Base-by-base conservation (phyloP, 2,113 vertebrate genomes). In the Shinisaurus crocodilurus region DNA sequence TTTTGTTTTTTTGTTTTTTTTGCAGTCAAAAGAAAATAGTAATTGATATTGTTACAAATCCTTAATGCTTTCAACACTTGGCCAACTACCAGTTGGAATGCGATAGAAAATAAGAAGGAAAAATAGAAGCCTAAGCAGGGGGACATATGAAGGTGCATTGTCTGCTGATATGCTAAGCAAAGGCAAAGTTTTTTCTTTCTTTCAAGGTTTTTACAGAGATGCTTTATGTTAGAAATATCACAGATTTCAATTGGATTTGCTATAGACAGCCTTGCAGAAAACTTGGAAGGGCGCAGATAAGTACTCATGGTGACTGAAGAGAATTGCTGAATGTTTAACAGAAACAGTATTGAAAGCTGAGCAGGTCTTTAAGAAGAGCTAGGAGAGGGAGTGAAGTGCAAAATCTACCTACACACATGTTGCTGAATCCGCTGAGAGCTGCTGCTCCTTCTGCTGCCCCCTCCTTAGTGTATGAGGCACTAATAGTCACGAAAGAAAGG, bases 201-300 rank as follows among this genome's bases (percentile, higher is more conserved):
- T 37, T 12, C 82, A 45, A 48, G 37, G 3, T 43, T 45, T 65
- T 48, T n/a, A 63, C 75, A 92, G 60, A 57, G 1, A 86, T 90
- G 67, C 90, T 82, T 0, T 70, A 60, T n/a, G 34, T 92, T 67
- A 82, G 89, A 88, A 92, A 86, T 63, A 40, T 70, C 75, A 92
- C 69, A 13, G n/a, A 85, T n/a, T 54, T 90, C 89, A 91, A 40
- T 79, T 83, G 75, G 92, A 70, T 91, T 92, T 77, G 50, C 63
- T 91, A n/a, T 27, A 18, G 29, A 57, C 50, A 82, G 15, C 4
- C 45, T 74, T 72, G 70, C 23, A 12, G 32, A 75, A 75, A 40
- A 29, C n/a, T 23, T 20, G 34, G 57, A 20, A 82, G 43, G 45
- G 54, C 54, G 37, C 25, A 50, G 70, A 48, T 57, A 9, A 32